These are phyloP conservation scores for Sylvietta virens DNA, from an alignment of 2,113 vertebrate genomes.

Conservation along the genomic window DNA sequence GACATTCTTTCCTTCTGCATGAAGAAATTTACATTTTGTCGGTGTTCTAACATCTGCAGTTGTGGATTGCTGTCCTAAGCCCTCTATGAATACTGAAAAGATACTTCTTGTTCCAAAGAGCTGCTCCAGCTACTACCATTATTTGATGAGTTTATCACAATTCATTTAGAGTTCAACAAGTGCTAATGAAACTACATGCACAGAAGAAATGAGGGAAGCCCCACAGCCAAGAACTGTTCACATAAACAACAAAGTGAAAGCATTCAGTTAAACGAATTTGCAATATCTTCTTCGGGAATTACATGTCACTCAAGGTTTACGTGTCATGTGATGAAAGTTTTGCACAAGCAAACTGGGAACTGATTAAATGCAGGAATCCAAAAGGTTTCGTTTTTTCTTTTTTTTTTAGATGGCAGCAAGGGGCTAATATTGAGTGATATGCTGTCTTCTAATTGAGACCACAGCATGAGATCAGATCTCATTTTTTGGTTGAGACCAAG, in stretches of 20 bases:
- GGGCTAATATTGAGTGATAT: background rate
- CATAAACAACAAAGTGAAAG: background rate
- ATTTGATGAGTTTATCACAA: background rate
- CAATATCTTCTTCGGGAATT: background rate
- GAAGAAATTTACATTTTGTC: background rate
- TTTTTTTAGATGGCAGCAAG: background rate
- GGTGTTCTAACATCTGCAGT: background rate
- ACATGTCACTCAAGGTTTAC: background rate
- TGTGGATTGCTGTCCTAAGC: background rate
- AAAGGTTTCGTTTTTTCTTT: background rate
- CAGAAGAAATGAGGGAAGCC: background rate
- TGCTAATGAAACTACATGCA: conserved; percentile 8
- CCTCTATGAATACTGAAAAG: background rate
- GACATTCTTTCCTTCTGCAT: background rate
- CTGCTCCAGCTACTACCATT: background rate
- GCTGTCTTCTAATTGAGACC: background rate
- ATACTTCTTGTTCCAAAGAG: background rate
- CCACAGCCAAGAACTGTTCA: background rate
- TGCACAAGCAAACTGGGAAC: background rate
- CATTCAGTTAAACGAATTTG: background rate
- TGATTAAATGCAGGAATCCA: background rate
- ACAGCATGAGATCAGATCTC: background rate
- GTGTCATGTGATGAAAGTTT: too few species aligned
- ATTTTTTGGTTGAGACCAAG: background rate
- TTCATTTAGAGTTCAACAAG: background rate